Base-by-base conservation (phyloP, 2,888 invertebrate genomes). In the Polydrusus pterygomalis region DNA sequence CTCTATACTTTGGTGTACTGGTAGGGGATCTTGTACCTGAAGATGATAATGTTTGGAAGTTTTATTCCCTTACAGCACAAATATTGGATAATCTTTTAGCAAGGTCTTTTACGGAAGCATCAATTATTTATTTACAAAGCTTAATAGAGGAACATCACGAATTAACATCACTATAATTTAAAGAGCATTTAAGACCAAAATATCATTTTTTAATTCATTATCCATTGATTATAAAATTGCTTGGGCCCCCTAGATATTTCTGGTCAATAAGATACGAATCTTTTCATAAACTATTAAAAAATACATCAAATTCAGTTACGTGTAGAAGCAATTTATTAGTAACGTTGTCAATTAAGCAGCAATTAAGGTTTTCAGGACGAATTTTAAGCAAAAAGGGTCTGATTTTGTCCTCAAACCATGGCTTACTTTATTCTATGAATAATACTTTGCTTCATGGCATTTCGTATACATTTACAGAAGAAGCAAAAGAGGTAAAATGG, bases 191-290 rank as follows among this genome's bases (percentile, higher is more conserved):
- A 34, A 67, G 58, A 54, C 79, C 74, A 15, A 79, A 77, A 60
- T 69, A 68, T 49, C 78, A 79, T 58, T 49, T 72, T 13, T 20
- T 79, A 38, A 49, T 71, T 11, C 76, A 79, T 54, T 79, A 79
- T 63, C 58, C 77, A 18, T 34, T 11, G 11, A 56, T 76, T 34
- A 77, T 78, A 20, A 71, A 18, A 68, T 56, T 64, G 58, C 30
- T 78, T 25, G 77, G 79, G 11, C 78, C 78, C 8, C 58, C 74
- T 13, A 67, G 56, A 60, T 40, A 76, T 43, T 60, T 75, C 11
- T 78, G 77, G 74, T 62, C 54, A 3, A 74, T 74, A 58, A 43
- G 74, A 65, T 73, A 51, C 43, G 76, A 76, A 43, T 43, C 43
- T 43, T 64, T 45, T 64, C 64, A 64, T 64, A 64, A 64, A 45